These are phyloP conservation scores for Denticeps clupeoides DNA, from an alignment of 2,797 vertebrate genomes.

Conservation along the genomic window DNA sequence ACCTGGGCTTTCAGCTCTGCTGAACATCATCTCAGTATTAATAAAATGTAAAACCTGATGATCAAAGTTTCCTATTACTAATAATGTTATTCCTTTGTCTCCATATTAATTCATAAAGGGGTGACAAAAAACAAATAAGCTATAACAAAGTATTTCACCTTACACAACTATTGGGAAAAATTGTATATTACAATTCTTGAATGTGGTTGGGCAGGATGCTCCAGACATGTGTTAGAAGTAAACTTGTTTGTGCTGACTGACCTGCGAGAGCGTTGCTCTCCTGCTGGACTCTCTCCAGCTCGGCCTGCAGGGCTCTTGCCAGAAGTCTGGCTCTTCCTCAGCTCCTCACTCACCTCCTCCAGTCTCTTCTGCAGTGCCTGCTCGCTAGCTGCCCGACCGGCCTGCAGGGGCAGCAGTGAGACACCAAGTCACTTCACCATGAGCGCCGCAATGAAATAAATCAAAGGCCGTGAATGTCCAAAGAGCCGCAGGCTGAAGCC, in stretches of 20 bases:
- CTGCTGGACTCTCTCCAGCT: conserved; percentile 65
- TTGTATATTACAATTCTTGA: too few relatives aligned
- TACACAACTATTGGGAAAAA: too few relatives aligned
- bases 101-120: too few relatives aligned
- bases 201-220: neutral
- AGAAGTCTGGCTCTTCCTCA: conserved; percentile 67
- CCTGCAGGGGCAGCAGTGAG: conserved; percentile 43
- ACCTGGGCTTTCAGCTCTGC: conserved; percentile 68
- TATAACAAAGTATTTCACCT: too few relatives aligned
- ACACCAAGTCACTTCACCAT: neutral
- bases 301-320: conserved; percentile 62
- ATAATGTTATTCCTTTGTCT: too few relatives aligned
- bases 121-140: too few relatives aligned
- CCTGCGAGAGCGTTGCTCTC: conserved; percentile 65
- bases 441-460: neutral
- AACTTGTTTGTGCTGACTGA: too few relatives aligned
- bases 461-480: too few relatives aligned
- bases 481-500: too few relatives aligned
- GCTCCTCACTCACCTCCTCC: conserved; percentile 79
- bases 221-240: neutral
- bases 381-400: conserved; percentile 65
- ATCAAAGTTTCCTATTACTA: too few relatives aligned
- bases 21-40: too few relatives aligned
- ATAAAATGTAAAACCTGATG: too few relatives aligned
- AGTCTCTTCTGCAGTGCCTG: conserved; percentile 69